Conservation (phyloP, 1,140 invertebrate genomes). For the Pseudobourletiella spinata region DNA sequence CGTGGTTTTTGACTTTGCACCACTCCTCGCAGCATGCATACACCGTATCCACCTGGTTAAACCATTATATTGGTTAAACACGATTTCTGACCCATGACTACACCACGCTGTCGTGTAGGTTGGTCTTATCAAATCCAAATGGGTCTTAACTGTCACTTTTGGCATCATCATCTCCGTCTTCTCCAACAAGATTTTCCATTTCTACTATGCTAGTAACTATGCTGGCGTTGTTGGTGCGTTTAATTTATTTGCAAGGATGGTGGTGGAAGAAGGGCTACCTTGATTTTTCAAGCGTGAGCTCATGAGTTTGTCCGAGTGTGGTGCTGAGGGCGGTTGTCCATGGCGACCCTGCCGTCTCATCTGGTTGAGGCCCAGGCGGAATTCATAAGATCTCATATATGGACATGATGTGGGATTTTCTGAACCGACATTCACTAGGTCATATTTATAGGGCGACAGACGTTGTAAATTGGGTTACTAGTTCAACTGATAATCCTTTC, state of each 20-base stretch:
- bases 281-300: neutral
- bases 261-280: neutral
- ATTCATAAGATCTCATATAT: too few species aligned
- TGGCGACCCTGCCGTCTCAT: too few species aligned
- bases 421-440: too few species aligned
- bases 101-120: neutral
- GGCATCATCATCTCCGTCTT: neutral
- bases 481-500: too few species aligned
- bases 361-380: too few species aligned
- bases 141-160: neutral
- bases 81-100: neutral
- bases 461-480: too few species aligned
- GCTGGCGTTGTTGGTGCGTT: neutral
- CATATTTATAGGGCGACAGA: too few species aligned
- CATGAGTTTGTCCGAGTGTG: neutral
- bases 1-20: neutral
- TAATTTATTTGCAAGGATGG: neutral
- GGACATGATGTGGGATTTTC: too few species aligned
- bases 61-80: too few species aligned
- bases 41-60: neutral
- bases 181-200: neutral
- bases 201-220: neutral
- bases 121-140: neutral
- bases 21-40: neutral
- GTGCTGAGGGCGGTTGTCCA: neutral